Evolutionary conservation across 2,888 invertebrate genomes (phyloP).

Genomic region (Capitulum mitella): DNA sequence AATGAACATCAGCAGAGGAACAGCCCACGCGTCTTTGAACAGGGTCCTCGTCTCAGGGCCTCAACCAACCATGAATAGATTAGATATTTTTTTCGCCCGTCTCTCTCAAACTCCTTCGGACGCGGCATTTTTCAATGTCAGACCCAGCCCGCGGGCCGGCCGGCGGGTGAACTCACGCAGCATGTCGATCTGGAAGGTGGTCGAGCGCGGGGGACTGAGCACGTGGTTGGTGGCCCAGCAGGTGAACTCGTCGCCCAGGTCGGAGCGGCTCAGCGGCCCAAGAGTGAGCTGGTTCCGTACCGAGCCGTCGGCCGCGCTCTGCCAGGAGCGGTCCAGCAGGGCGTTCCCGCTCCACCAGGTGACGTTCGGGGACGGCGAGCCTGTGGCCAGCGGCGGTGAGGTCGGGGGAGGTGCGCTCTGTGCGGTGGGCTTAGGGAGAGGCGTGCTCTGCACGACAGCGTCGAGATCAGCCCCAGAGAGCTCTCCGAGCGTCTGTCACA

Average conservation of each 20-base stretch:
- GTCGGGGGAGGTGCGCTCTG: too few species aligned
- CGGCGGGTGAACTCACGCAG: neutral
- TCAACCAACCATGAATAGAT: too few species aligned
- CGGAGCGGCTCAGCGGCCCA: conserved; percentile 52
- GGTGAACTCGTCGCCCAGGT: conserved; percentile 59
- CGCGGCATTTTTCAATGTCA: too few species aligned
- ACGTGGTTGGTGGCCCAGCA: conserved; percentile 65
- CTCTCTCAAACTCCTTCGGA: too few species aligned
- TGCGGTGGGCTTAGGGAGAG: too few species aligned
- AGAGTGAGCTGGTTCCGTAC: conserved; percentile 44
- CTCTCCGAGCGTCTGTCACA: too few species aligned
- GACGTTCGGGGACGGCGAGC: neutral
- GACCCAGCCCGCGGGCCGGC: neutral
- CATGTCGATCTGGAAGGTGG: conserved; percentile 60
- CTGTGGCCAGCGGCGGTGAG: neutral
- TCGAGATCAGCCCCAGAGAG: too few species aligned
- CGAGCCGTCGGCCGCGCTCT: conserved; percentile 34
- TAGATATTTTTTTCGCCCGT: too few species aligned
- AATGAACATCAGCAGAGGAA: too few species aligned
- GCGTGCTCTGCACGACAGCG: too few species aligned
- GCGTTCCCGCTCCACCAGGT: conserved; percentile 14
- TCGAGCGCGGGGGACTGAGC: conserved; percentile 57
- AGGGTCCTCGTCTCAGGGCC: too few species aligned
- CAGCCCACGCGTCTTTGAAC: too few species aligned
- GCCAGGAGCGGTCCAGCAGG: neutral